Conservation (phyloP, 2,797 vertebrate species). For the Pteropus rufus region DNA sequence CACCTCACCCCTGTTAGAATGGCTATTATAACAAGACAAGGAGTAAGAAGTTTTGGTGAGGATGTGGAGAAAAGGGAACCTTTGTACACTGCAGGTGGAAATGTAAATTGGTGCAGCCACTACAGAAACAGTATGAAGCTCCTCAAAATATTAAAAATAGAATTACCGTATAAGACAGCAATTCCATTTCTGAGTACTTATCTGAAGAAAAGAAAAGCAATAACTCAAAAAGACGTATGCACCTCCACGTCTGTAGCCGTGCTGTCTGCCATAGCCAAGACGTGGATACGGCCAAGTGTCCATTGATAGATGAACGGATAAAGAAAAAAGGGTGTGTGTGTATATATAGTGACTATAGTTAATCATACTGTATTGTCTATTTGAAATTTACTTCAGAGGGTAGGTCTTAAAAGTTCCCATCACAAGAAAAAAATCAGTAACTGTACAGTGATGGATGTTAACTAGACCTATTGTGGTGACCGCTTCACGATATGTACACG, state of each 20-base stretch:
- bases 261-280: not conserved
- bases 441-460: not conserved
- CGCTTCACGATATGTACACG: not conserved
- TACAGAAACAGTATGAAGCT: not conserved
- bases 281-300: not conserved
- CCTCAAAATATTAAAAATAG: not conserved
- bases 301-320: not conserved
- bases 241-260: not conserved
- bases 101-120: not conserved
- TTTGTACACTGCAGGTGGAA: not conserved
- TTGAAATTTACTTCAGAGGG: not conserved
- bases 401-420: not conserved
- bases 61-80: not conserved
- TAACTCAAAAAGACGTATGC: not conserved
- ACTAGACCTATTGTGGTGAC: not conserved
- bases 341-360: not conserved
- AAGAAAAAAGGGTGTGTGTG: not conserved
- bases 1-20: not conserved
- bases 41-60: not conserved
- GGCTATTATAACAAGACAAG: not conserved
- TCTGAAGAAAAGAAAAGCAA: not conserved
- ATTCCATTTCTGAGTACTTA: not conserved
- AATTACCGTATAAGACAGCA: not conserved
- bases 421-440: not conserved
- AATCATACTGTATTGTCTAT: not conserved